Percentiles rank a stretch among this genome's conserved stretches.
Conservation (phyloP, 2,888 invertebrate genomes). For the Troides oblongomaculatus region DNA sequence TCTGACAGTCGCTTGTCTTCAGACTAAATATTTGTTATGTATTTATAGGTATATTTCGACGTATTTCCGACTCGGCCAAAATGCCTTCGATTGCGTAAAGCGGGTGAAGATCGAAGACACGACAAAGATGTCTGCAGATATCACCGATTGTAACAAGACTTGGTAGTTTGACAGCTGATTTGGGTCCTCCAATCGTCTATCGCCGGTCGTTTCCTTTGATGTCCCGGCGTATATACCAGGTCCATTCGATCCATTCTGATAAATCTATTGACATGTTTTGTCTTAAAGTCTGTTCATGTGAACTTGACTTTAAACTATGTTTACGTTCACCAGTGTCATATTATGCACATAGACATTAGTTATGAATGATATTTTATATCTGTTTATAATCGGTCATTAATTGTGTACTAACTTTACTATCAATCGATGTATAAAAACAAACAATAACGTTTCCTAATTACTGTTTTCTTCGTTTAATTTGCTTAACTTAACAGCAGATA, state of each 20-base stretch:
- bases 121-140: conserved; percentile 73
- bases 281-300: conserved; percentile 9
- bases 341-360: too few relatives aligned
- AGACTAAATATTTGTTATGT: not conserved
- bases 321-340: not conserved
- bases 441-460: not conserved
- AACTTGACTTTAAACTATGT: not conserved
- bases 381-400: not conserved
- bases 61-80: conserved; percentile 29
- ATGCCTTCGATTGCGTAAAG: conserved; percentile 48
- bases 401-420: not conserved
- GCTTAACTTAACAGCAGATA: not conserved
- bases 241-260: conserved; percentile 35
- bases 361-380: not conserved
- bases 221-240: conserved; percentile 35
- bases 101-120: conserved; percentile 55
- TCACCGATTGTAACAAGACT: conserved; percentile 62
- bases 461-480: not conserved
- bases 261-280: conserved; percentile 53
- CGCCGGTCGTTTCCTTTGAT: conserved; percentile 62
- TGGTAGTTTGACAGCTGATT: conserved; percentile 74
- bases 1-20: not conserved
- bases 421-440: not conserved
- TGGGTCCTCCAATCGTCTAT: conserved; percentile 55
- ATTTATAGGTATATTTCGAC: not conserved